Conservation (phyloP, 2,888 invertebrate species). For the Caenorhabditis sp. region DNA sequence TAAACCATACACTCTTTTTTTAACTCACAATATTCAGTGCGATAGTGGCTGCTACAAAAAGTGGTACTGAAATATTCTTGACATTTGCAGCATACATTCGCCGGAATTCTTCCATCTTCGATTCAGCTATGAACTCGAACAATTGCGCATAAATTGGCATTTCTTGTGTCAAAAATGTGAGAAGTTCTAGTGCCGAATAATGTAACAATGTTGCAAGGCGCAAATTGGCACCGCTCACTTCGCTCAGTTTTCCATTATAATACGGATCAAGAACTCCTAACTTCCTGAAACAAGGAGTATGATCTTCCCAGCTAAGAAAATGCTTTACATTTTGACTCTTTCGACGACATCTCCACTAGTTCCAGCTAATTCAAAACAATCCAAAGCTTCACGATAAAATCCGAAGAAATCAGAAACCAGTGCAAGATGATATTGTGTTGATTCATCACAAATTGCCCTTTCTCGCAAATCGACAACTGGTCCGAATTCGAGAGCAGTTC, state of each 20-base stretch:
- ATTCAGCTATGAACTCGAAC: constrained; percentile 18
- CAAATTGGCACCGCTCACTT: not conserved
- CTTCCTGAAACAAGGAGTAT: constrained; percentile 12
- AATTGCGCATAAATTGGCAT: constrained; percentile 31
- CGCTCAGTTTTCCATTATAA: not conserved
- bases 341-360: constrained; percentile 13
- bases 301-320: no score
- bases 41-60: constrained; percentile 39
- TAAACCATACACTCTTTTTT: no score
- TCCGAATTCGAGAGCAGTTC: constrained; percentile 36
- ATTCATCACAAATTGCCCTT: constrained; percentile 9
- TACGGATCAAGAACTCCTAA: constrained; percentile 6
- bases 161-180: constrained; percentile 14
- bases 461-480: constrained; percentile 33
- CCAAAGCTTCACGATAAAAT: constrained; percentile 38
- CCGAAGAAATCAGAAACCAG: constrained; percentile 48
- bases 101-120: constrained; percentile 9
- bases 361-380: constrained; percentile 17
- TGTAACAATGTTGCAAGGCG: constrained; percentile 16
- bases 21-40: constrained; percentile 28
- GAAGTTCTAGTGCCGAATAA: not conserved
- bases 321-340: constrained; percentile 22
- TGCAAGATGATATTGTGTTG: constrained; percentile 34
- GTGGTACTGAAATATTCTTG: constrained; percentile 41
- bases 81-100: constrained; percentile 16